Evolutionary conservation across 2,888 invertebrate genomes (phyloP).

Genomic region (Rosalia funebris): DNA sequence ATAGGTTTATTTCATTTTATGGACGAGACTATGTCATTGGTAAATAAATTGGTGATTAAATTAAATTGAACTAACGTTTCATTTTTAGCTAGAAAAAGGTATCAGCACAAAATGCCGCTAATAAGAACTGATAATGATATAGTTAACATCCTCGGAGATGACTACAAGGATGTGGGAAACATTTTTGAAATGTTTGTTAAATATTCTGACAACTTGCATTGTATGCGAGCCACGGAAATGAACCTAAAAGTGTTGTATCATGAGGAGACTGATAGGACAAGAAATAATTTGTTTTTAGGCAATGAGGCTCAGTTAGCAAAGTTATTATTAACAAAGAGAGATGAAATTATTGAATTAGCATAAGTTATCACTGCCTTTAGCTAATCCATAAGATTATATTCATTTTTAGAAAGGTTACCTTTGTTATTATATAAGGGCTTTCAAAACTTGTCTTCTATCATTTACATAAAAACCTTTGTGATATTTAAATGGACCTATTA

Average conservation of each 20-base stretch:
- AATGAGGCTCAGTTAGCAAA: constrained; percentile 69
- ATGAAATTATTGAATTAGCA: constrained; percentile 45
- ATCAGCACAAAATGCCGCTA: constrained; percentile 70
- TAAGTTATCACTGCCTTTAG: no score
- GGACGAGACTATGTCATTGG: constrained; percentile 81
- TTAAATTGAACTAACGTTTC: no score
- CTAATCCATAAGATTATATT: no score
- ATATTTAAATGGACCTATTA: no score
- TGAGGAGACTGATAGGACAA: constrained; percentile 52
- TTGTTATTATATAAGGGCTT: no score
- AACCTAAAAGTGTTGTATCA: constrained; percentile 71
- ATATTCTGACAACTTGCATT: constrained; percentile 72
- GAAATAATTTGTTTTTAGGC: constrained; percentile 66
- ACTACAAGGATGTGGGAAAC: constrained; percentile 64
- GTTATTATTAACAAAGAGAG: constrained; percentile 63
- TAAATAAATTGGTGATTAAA: no score
- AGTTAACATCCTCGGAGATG: constrained; percentile 64
- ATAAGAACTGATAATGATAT: constrained; percentile 75
- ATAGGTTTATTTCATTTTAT: constrained; percentile 82
- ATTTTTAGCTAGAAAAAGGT: constrained; percentile 73
- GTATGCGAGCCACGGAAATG: constrained; percentile 84
- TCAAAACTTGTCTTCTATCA: no score
- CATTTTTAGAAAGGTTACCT: no score
- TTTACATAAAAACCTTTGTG: no score
- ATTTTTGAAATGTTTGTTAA: constrained; percentile 78